A percentile compares a stretch with the other conserved stretches of the same genome.
Evolutionary conservation across 2,888 invertebrate genomes (phyloP).

Genomic region (Zygaena filipendulae): DNA sequence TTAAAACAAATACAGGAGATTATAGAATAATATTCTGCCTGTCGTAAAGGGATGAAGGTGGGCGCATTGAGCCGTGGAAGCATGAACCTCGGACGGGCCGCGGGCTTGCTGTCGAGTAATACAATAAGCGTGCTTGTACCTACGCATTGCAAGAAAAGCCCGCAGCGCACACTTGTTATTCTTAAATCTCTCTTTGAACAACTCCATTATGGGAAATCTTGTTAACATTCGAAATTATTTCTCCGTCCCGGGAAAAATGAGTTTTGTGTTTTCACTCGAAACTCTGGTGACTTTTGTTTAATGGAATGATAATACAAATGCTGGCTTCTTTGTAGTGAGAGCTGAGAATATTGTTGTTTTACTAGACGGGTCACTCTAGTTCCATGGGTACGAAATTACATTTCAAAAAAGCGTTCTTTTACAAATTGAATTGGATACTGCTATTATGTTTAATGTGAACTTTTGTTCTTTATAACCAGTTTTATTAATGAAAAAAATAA

Average conservation of each 20-base stretch:
- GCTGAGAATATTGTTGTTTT: conserved; percentile 58
- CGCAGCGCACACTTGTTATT: conserved; percentile 52
- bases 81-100: too few relatives aligned
- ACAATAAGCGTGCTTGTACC: too few relatives aligned
- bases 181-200: conserved; percentile 62
- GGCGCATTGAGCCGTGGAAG: too few relatives aligned
- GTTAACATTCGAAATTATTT: conserved; percentile 68
- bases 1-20: too few relatives aligned
- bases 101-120: conserved; percentile 34
- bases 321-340: conserved; percentile 60
- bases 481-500: conserved; percentile 22
- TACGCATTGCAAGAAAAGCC: too few relatives aligned
- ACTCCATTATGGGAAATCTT: conserved; percentile 64
- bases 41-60: too few relatives aligned
- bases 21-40: conserved; percentile 31
- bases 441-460: too few relatives aligned
- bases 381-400: conserved; percentile 57
- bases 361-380: conserved; percentile 60
- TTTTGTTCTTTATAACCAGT: too few relatives aligned
- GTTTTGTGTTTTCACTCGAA: conserved; percentile 66
- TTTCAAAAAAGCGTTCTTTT: conserved; percentile 44
- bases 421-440: conserved; percentile 41
- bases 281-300: conserved; percentile 67
- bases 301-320: conserved; percentile 68
- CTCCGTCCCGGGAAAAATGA: conserved; percentile 61